Conservation (phyloP, 2,888 invertebrate species). For the Junonia oenone region DNA sequence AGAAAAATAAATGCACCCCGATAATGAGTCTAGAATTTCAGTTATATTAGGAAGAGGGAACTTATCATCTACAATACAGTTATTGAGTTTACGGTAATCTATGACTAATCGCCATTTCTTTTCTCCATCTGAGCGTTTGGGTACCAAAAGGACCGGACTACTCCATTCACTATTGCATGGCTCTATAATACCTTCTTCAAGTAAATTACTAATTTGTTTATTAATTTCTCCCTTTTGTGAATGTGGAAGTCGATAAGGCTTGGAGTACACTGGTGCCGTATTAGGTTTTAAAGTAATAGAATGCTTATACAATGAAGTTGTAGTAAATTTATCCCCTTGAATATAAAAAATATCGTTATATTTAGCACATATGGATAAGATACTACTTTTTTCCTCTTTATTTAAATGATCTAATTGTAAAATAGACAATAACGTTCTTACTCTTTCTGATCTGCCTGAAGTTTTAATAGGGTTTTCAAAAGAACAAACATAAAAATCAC, state of each 20-base stretch:
- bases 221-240: constrained; percentile 36
- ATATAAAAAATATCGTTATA: constrained; percentile 6
- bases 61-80: constrained; percentile 16
- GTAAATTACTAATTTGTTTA: constrained; percentile 31
- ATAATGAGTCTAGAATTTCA: constrained; percentile 20
- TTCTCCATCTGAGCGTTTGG: constrained; percentile 7
- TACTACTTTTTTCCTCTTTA: constrained; percentile 1
- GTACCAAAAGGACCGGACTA: constrained; percentile 20
- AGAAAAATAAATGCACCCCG: constrained; percentile 19
- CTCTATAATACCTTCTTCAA: constrained; percentile 39
- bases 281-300: neutral
- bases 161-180: constrained; percentile 27
- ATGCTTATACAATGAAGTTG: neutral
- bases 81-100: constrained; percentile 20
- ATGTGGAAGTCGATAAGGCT: constrained; percentile 33
- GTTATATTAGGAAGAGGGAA: constrained; percentile 22
- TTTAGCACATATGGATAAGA: constrained; percentile 1
- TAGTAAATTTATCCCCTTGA: constrained; percentile 3
- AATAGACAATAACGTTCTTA: constrained; percentile 1
- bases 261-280: neutral
- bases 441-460: constrained; percentile 1
- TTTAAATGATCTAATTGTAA: neutral
- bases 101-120: constrained; percentile 14
- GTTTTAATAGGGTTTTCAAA: constrained; percentile 1
- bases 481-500: neutral